Evolutionary conservation across 1,140 invertebrate genomes (phyloP).

Genomic region (Ceratosolen fusciceps): DNA sequence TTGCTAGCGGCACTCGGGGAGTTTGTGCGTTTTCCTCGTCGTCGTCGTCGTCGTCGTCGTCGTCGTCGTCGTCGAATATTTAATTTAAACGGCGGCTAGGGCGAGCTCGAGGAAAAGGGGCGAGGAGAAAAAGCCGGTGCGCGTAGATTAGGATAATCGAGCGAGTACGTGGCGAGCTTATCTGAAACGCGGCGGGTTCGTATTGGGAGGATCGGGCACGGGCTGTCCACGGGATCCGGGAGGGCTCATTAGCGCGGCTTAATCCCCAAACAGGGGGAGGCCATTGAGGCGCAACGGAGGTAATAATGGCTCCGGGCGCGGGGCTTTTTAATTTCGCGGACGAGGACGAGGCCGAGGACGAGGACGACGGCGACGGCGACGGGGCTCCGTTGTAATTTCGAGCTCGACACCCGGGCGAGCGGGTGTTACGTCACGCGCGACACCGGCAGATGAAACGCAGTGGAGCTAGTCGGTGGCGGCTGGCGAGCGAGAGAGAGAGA

Average conservation of each 20-base stretch:
- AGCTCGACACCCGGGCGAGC: constrained; percentile 24
- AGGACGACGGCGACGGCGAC: background rate
- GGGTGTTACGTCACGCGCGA: constrained; percentile 50
- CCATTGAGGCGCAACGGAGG: background rate
- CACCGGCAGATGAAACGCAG: background rate
- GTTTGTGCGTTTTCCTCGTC: too few species aligned
- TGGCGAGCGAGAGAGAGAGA: too few species aligned
- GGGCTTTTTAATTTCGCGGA: background rate
- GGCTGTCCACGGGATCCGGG: background rate
- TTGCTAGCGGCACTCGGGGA: too few species aligned
- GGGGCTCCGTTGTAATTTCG: constrained; percentile 22
- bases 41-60: too few species aligned
- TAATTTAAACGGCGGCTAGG: too few species aligned
- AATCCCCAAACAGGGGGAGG: background rate
- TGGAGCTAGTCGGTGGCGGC: constrained; percentile 40
- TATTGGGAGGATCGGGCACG: background rate
- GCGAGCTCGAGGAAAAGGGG: too few species aligned
- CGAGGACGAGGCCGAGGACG: too few species aligned
- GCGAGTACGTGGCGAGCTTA: background rate
- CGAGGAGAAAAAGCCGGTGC: too few species aligned
- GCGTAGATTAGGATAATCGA: too few species aligned
- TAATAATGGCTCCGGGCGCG: background rate
- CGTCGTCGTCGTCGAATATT: too few species aligned
- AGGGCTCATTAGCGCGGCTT: background rate
- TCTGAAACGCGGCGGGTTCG: background rate